phyloP scores from a whole-genome alignment of 1,140 invertebrate genomes.

The Drosophila punjabiensis region DNA sequence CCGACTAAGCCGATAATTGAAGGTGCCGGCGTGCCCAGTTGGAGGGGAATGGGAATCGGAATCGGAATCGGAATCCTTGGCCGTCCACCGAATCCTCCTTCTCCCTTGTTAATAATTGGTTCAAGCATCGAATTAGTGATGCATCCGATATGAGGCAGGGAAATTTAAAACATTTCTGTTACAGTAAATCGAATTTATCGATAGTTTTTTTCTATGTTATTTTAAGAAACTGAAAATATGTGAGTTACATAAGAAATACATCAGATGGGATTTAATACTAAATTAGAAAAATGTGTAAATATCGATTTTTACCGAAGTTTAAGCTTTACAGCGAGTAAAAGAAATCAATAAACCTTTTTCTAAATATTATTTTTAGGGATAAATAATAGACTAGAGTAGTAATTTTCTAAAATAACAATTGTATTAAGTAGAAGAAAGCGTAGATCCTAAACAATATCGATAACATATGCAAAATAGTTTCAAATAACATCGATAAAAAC shows the following conservation, averaged over 20 bases:
- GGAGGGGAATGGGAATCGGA: neutral
- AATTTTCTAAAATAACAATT: too few species aligned
- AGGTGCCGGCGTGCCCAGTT: conserved; percentile 21
- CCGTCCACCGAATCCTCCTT: neutral
- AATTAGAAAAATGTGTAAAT: too few species aligned
- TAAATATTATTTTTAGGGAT: too few species aligned
- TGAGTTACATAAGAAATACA: too few species aligned
- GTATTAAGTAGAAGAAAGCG: too few species aligned
- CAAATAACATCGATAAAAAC: neutral
- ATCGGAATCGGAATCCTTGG: conserved; percentile 6
- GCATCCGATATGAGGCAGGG: neutral
- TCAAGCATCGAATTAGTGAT: conserved; percentile 14
- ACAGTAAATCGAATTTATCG: neutral
- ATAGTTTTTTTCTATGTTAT: neutral
- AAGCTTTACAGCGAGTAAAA: too few species aligned
- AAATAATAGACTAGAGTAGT: too few species aligned
- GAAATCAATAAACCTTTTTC: too few species aligned
- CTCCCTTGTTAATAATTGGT: conserved; percentile 34
- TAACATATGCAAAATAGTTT: neutral
- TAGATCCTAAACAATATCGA: too few species aligned
- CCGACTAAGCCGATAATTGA: conserved; percentile 60
- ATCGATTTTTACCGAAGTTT: too few species aligned
- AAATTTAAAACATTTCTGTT: neutral
- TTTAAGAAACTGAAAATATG: neutral
- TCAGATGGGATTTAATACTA: too few species aligned